Base-by-base conservation (phyloP, 2,113 vertebrate species). In the Sinocyclocheilus grahami region DNA sequence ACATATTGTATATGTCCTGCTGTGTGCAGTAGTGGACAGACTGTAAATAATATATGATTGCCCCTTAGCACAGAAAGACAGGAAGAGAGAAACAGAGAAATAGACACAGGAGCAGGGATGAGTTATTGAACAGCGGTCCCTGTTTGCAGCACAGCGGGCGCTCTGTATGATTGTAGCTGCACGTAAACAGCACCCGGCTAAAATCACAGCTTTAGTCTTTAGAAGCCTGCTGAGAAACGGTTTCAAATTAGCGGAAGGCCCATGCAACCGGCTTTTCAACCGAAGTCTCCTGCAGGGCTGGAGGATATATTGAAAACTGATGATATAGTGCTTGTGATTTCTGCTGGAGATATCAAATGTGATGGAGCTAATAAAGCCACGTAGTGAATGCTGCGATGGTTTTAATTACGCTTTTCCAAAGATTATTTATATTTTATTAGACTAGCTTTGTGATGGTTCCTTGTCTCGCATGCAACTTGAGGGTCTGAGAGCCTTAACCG, bases 161-260 rank as follows among this genome's bases (percentile, higher is more conserved):
- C 12, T n/a, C 51, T 53, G 86, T 86, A 60, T 58, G 86, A 87
- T 87, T 78, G 55, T 30, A 82, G 79, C 58, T 9, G 11, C 39
- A 75, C 27, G 55, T 86, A 85, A 89, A 72, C 74, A 82, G 39
- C 76, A 42, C 33, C 30, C 58, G 13, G 39, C 78, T 46, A 20
- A 74, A 60, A 63, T 60, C 16, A 58, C 46, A 51, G 55, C 82
- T 88, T 53, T 82, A 75, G 85, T 84, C 65, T 71, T 89, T 86
- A 86, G 87, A 88, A 88, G 58, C 78, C 42, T 82, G 58, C 83
- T 62, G 80, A 85, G 77, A 51, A 55, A 62, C 55, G 27, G 85
- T 79, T 82, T 87, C 78, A 88, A 63, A 48, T 75, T 75, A 48
- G 72, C 8, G 9, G 60, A n/a, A 7, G 42, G 60, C 60, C 18